Evolutionary conservation across 2,113 vertebrate genomes (phyloP), one percentile per base, ranked within the genome.

Genomic region (Agelaius phoeniceus): DNA sequence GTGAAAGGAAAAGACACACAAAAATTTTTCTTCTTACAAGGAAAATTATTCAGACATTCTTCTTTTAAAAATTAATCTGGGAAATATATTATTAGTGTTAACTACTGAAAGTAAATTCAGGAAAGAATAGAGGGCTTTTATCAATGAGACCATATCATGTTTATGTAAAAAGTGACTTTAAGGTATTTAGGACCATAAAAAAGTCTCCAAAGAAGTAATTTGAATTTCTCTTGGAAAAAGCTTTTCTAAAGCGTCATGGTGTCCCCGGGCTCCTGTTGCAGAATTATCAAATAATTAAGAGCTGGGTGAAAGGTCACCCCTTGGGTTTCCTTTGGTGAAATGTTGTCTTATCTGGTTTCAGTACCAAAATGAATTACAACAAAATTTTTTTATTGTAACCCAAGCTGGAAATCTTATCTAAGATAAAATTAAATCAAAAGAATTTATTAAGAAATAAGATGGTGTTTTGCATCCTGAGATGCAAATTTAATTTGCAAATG

Each of bases 101-200:
- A 48, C 1, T 57, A 57, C 8, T 84, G 22, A 89, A 87, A 88
- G 14, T 0, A 83, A 87, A 87, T 27, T 9, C 20, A 61, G 59
- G 14, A 49, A 35, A 55, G 14, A 68, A 80, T 18, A 48, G 33
- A 35, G 9, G 4, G 2, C 6, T 57, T 63, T 33, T 58, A 27
- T 57, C 26, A 48, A n/a, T 2, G 1, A 4, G 3, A 14, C 3
- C 11, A 51, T 54, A 26, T 4, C 0, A 2, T 3, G 2, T 48
- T 39, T 73, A 11, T 23, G 14, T 7, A 59, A 88, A 72, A 68
- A 7, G 1, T 58, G 21, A 35, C 27, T 73, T 57, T 31, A 59
- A 39, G 18, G 3, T 49, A 58, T 35, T 41, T 46, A 62, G 12
- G 5, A 5, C n/a, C 1, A 31, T 17, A 7, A 43, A 75, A 75